Evolutionary conservation across 2,113 vertebrate species (phyloP).

Genomic region (Psophia crepitans): DNA sequence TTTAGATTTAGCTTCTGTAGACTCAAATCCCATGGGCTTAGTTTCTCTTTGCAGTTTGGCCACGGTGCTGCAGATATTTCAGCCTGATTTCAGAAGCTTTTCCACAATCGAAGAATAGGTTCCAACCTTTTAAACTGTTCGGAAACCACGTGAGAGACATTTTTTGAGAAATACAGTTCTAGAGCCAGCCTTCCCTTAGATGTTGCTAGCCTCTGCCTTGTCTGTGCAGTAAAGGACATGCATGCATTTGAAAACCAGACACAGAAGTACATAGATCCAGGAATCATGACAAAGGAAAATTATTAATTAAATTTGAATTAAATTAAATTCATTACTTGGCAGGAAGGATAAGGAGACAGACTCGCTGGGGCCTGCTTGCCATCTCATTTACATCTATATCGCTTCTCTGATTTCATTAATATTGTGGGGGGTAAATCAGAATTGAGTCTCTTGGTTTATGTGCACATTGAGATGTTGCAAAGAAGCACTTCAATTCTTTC

Average conservation of each 20-base stretch:
- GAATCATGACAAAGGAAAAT: background rate
- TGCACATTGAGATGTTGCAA: background rate
- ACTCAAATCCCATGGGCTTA: background rate
- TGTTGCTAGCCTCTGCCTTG: background rate
- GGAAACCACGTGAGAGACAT: background rate
- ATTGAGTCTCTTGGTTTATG: background rate
- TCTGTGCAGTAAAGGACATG: background rate
- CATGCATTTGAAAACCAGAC: background rate
- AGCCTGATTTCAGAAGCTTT: background rate
- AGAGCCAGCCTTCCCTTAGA: background rate
- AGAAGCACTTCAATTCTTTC: background rate
- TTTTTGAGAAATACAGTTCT: background rate
- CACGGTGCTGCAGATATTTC: background rate
- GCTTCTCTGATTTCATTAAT: background rate
- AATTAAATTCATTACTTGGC: background rate
- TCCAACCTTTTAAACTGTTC: background rate
- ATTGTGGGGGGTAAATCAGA: background rate
- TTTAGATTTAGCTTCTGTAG: background rate
- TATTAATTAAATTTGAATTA: background rate
- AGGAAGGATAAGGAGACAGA: background rate
- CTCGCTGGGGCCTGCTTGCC: background rate
- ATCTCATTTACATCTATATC: slow-evolving; percentile 7
- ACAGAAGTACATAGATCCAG: background rate
- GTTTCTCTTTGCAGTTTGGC: background rate
- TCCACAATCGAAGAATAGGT: background rate